Percentiles rank a stretch among this genome's conserved stretches.
Conservation (phyloP, 1,140 invertebrate species). For the Fopius arisanus region DNA sequence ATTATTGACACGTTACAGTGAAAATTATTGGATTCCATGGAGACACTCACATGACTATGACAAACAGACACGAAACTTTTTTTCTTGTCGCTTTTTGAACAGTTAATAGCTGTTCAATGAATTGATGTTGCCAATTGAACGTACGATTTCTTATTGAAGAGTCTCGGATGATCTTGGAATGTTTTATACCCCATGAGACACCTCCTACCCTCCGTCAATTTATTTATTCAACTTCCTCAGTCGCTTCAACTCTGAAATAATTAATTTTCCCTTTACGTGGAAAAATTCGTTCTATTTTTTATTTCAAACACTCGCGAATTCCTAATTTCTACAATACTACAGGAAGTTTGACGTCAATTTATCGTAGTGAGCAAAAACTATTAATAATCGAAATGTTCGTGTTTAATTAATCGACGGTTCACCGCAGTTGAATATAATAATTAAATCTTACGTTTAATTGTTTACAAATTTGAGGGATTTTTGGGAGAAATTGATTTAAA, state of each 20-base stretch:
- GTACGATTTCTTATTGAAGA: conserved; percentile 16
- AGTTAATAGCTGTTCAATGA: neutral
- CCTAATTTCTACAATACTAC: too few relatives aligned
- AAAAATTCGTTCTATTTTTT: too few relatives aligned
- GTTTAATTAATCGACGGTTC: too few relatives aligned
- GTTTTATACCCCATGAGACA: conserved; percentile 17
- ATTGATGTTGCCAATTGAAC: neutral
- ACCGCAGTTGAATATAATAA: too few relatives aligned
- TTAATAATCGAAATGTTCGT: too few relatives aligned
- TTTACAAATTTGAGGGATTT: too few relatives aligned
- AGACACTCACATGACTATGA: neutral
- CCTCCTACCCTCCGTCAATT: neutral
- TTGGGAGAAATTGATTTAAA: too few relatives aligned
- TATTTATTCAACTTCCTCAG: neutral
- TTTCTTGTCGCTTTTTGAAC: neutral
- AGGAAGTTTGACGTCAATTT: too few relatives aligned
- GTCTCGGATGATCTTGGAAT: neutral
- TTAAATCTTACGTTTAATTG: too few relatives aligned
- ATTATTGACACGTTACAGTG: neutral
- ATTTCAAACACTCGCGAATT: too few relatives aligned
- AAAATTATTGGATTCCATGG: neutral
- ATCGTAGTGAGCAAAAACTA: too few relatives aligned
- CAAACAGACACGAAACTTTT: neutral
- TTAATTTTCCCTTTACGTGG: too few relatives aligned
- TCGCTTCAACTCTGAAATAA: neutral